Base-by-base conservation (phyloP, 2,797 vertebrate genomes). In the Sebastes oblongus region DNA sequence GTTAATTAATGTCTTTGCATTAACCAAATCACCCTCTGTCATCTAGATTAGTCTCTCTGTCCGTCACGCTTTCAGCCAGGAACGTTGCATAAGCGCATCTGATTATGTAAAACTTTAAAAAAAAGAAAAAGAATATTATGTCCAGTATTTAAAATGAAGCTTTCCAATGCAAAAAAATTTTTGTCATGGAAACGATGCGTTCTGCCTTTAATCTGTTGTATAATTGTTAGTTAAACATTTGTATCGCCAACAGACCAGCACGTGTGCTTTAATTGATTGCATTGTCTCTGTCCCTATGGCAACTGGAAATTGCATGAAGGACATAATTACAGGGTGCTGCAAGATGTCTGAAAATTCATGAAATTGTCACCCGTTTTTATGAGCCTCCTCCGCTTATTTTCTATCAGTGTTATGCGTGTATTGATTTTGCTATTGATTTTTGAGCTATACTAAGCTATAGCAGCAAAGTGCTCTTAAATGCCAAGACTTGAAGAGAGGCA, bases 231-330 rank as follows among this genome's bases (percentile, higher is more conserved):
- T 30, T 46, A 25, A 80, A 72, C 27, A 42, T 34, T 52, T 70
- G 30, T 65, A 59, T 73, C 54, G 69, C 66, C 16, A 29, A 66
- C 36, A 65, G 65, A 76, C 36, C 32, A 79, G 39, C 71, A 64
- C 24, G 65, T 27, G 14, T n/a, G 42, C 29, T 64, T 66, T 85
- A 87, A 89, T 86, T 88, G 78, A 89, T 73, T 89, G 66, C 58
- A 66, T 84, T 86, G 86, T 88, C 84, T 73, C 59, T 52, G 78
- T 95, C 79, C 59, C 93, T 71, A 92, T 94, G 81, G 88, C 90
- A 94, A 94, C 93, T 73, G 39, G 39, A 85, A 88, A 91, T 92
- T 72, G 71, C 46, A 77, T 32, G 42, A 68, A 82, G 73, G 78
- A 67, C 56, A 56, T 89, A 88, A 94, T 94, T 77, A 89, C 42